phyloP scores from a whole-genome alignment of 2,797 vertebrate species.

The Danio jaintianensis region DNA sequence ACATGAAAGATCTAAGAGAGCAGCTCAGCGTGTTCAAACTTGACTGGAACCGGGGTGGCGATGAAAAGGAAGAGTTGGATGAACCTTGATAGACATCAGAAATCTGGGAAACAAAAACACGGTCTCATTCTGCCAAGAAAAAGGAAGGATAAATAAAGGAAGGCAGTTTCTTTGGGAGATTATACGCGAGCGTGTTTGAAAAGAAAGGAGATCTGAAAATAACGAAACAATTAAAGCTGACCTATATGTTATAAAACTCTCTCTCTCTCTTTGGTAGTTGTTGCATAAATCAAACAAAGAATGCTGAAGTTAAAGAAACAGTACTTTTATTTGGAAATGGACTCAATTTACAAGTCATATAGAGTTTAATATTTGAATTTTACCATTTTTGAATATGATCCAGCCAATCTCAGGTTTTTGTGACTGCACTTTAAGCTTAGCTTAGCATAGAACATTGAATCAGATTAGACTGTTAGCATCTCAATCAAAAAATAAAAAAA shows the following conservation, averaged over 20 bases:
- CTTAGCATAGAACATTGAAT: no score
- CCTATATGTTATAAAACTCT: conserved; percentile 16
- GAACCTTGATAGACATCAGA: conserved; percentile 49
- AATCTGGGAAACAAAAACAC: conserved; percentile 46
- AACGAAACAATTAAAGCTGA: conserved; percentile 34
- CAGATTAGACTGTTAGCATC: no score
- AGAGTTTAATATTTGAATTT: no score
- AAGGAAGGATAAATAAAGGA: conserved; percentile 24
- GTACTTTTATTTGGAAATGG: no score
- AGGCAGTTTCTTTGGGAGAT: conserved; percentile 12
- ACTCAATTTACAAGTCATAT: no score
- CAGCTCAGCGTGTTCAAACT: conserved; percentile 70
- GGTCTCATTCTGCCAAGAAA: conserved; percentile 38
- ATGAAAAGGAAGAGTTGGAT: conserved; percentile 36
- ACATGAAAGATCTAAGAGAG: conserved; percentile 58
- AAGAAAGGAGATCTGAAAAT: conserved; percentile 27
- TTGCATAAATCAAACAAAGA: conserved; percentile 24
- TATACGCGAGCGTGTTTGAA: neutral
- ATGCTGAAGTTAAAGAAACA: conserved; percentile 10
- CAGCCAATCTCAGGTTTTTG: no score
- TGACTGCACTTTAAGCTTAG: no score
- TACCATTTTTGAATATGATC: no score
- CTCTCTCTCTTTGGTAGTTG: neutral
- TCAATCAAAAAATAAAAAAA: no score
- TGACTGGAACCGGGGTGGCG: conserved; percentile 56